These are phyloP conservation scores for Hystrix brachyura DNA, from an alignment of 2,113 vertebrate genomes.

Conservation along the genomic window DNA sequence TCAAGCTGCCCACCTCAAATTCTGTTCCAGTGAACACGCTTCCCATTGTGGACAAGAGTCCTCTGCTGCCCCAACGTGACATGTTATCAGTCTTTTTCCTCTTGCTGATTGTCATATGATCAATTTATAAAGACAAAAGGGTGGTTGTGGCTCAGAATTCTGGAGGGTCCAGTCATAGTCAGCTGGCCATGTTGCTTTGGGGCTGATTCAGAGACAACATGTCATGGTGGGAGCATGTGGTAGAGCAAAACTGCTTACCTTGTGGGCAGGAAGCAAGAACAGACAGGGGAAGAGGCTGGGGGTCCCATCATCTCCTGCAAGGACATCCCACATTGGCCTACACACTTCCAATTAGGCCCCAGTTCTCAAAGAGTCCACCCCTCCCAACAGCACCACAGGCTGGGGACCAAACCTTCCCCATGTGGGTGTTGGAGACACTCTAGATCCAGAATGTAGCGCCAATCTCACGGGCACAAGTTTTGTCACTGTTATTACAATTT, in stretches of 20 bases:
- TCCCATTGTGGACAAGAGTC: rapidly evolving
- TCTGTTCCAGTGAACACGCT: neutral
- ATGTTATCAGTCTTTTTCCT: neutral
- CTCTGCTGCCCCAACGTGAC: rapidly evolving
- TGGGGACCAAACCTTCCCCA: neutral
- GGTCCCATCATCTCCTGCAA: neutral
- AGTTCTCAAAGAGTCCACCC: neutral
- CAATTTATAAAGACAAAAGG: neutral
- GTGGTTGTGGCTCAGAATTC: neutral
- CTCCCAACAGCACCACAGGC: neutral
- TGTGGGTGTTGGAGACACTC: neutral
- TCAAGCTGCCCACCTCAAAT: neutral
- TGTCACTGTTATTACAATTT: neutral
- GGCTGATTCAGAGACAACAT: neutral
- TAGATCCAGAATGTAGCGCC: neutral
- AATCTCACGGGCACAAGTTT: neutral
- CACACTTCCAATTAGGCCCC: too few species aligned
- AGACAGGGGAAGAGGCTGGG: neutral
- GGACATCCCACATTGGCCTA: too few species aligned
- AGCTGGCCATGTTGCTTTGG: neutral
- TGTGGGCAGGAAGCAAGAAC: neutral
- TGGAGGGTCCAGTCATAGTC: neutral
- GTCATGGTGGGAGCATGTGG: neutral
- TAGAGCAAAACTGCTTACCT: neutral
- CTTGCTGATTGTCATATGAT: neutral